Evolutionary conservation across 2,888 invertebrate genomes (phyloP).

Genomic region (Aradus depressus): DNA sequence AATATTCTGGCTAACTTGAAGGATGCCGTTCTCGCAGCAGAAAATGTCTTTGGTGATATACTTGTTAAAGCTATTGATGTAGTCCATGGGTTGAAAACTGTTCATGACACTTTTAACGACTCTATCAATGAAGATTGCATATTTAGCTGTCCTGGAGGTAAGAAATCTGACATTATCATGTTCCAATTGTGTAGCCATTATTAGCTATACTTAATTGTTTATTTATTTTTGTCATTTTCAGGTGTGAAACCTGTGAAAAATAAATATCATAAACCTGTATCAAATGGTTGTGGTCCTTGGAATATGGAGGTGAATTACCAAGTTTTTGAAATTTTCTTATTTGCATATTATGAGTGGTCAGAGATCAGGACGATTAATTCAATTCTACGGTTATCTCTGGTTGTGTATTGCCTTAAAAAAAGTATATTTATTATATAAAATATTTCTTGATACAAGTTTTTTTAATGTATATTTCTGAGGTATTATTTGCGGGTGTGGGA

Average conservation of each 20-base stretch:
- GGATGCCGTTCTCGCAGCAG: constrained; percentile 69
- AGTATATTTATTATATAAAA: no score
- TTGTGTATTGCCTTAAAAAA: no score
- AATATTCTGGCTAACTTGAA: constrained; percentile 35
- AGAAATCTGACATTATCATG: constrained; percentile 28
- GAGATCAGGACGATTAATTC: no score
- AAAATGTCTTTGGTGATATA: constrained; percentile 68
- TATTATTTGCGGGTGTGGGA: no score
- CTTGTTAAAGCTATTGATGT: constrained; percentile 61
- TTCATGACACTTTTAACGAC: constrained; percentile 72
- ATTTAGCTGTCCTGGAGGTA: constrained; percentile 64
- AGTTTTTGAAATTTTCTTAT: no score
- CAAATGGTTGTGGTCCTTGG: constrained; percentile 77
- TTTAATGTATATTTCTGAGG: no score
- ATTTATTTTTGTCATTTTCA: constrained; percentile 35
- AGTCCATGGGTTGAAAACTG: constrained; percentile 58
- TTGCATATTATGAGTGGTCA: no score
- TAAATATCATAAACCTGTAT: constrained; percentile 57
- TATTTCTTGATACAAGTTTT: no score
- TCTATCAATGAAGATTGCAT: constrained; percentile 75
- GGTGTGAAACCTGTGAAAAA: constrained; percentile 56
- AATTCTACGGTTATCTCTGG: no score
- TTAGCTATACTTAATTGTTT: constrained; percentile 2
- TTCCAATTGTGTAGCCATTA: neutral
- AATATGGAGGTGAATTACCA: constrained; percentile 53